Base-by-base conservation (phyloP, 2,113 vertebrate genomes). In the Periophthalmus modestus region DNA sequence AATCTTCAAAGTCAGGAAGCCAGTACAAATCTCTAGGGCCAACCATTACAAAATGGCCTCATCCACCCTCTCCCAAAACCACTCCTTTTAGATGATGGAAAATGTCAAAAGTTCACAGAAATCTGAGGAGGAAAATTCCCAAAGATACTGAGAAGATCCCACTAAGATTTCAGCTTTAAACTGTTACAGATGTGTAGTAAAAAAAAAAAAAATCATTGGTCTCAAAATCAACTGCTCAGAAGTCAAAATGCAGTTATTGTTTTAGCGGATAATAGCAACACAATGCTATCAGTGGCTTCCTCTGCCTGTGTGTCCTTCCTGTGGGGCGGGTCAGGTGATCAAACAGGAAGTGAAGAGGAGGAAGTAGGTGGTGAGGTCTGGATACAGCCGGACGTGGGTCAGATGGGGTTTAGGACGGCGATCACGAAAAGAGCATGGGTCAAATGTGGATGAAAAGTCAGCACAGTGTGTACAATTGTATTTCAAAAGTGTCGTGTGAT, bases 311-410 rank as follows among this genome's bases (percentile, higher is more conserved):
- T 36, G 34, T 70, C 54, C 74, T 75, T 81, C 75, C 71, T 72
- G 43, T 62, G 4, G n/a, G 9, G 21, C 39, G 46, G 36, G 23
- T 52, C 24, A 43, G 65, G 62, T 70, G n/a, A 18, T 9, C 59
- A 11, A 50, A 33, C 6, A 68, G 78, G 77, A 81, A 81, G 36
- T 16, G 52, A 50, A 4, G 12, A 39, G 48, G 3, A 47, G 24
- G 28, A 46, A n/a, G 55, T 66, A 79, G 77, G 74, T 82, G 62
- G 48, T 68, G 61, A 83, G 82, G 83, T 54, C 24, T 13, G 36
- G 2, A 57, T 52, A 19, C 83, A 82, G 79, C 79, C 82, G 78
- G 68, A 69, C 52, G 23, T 7, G 50, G 61, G 75, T 84, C 72
- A 68, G 36, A 18, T 47, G 15, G 62, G 47, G n/a, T 19, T 58